Evolutionary conservation across 2,113 vertebrate genomes (phyloP), one percentile per base, ranked within the genome.

Genomic region (Oxyura jamaicensis): DNA sequence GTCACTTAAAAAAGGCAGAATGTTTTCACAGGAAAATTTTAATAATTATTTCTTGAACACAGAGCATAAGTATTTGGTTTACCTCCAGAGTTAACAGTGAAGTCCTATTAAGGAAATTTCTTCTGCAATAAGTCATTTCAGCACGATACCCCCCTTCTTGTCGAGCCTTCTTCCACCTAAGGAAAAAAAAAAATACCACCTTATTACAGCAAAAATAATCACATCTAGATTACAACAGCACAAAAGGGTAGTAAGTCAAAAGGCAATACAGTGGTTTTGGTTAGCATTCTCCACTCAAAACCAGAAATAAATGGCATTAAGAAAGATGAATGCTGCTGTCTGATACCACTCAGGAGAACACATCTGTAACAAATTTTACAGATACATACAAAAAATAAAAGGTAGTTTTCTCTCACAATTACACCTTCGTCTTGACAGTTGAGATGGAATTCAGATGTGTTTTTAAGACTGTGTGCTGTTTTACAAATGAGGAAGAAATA

Each of bases 31-130:
- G 2, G 44, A 12, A 83, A 94, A 91, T 52, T 60, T 82, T 39
- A 75, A 55, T 31, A 55, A 31, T 31, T 33, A 80, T 36, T 13
- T 66, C 77, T 11, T 3, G 14, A 63, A 11, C n/a, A 12, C 28
- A 63, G 21, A 86, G 21, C 13, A 11, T n/a, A 82, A 62, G 42
- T 33, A 41, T 20, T 74, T 8, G 3, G 18, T 6, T 84, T 87
- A 99, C 99, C 99, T 99, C 98, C 63, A 99, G 98, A 56, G 99
- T 99, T 75, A 99, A 96, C 20, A 99, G 98, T 50, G 99, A 98
- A 3, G 99, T 99, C 58, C 99, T 98, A 46, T 98, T 99, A 36
- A 99, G 98, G 88, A 99, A 99, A 96, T 99, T 97, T 78, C 98
- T 99, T 95, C 98, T 98, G 87, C 99, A 99, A 0, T 98, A 99